Percentiles rank a stretch among this genome's conserved stretches.
phyloP scores from a whole-genome alignment of 2,888 invertebrate species.

The Epistrophe grossulariae region DNA sequence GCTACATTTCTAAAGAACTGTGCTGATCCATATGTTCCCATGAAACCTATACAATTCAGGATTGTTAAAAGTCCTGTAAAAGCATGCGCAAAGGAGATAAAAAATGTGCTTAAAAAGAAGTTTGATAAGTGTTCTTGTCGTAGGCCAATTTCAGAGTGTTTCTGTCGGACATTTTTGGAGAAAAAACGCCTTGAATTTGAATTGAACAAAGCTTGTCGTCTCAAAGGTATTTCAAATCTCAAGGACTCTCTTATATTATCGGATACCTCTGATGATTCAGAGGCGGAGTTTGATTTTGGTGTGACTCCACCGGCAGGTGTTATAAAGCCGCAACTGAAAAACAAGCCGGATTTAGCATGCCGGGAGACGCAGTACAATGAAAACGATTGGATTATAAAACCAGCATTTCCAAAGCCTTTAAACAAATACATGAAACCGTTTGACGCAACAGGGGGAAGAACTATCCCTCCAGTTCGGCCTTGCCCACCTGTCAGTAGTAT shows the following conservation, averaged over 20 bases:
- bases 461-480: not conserved
- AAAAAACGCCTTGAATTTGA: constrained; percentile 84
- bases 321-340: constrained; percentile 86
- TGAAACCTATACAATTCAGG: constrained; percentile 88
- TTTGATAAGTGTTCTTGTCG: constrained; percentile 86
- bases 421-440: constrained; percentile 79
- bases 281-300: constrained; percentile 89
- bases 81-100: constrained; percentile 85
- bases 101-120: constrained; percentile 85
- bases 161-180: constrained; percentile 81
- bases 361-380: constrained; percentile 87
- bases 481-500: not conserved
- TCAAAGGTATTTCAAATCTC: constrained; percentile 77
- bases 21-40: constrained; percentile 88
- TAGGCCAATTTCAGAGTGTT: constrained; percentile 83
- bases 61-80: constrained; percentile 86
- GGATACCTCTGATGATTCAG: constrained; percentile 83
- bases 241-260: constrained; percentile 79
- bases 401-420: constrained; percentile 78
- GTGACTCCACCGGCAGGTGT: constrained; percentile 90
- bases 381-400: constrained; percentile 84
- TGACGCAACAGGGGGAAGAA: constrained; percentile 22
- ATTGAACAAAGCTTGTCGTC: constrained; percentile 84
- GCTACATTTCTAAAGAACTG: constrained; percentile 85
- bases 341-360: constrained; percentile 84